Conservation (phyloP, 2,797 vertebrate genomes). For the Syngnathus rostellatus region DNA sequence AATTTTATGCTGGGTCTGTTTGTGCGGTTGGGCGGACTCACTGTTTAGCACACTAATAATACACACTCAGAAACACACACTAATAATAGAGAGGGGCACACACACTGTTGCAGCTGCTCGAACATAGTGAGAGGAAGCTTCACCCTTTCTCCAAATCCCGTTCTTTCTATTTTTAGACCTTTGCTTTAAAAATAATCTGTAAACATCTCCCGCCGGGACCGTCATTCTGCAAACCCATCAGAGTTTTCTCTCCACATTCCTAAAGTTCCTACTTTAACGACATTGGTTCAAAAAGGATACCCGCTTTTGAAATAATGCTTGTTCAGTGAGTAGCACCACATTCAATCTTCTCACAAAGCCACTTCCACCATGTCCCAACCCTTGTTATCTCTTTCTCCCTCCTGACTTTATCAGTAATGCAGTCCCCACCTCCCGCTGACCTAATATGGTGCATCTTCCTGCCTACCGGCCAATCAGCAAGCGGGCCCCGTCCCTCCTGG, state of each 20-base stretch:
- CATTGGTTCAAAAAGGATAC: not conserved
- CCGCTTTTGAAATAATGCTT: not conserved
- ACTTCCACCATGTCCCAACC: slow-evolving; percentile 28
- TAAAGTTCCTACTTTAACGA: not conserved
- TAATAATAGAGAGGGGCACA: not conserved
- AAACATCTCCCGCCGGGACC: slow-evolving; percentile 13
- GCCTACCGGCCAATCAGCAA: slow-evolving; percentile 53
- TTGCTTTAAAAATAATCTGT: slow-evolving; percentile 42
- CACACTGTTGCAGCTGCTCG: not conserved
- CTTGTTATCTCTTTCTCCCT: slow-evolving; percentile 42
- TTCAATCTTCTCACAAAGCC: slow-evolving; percentile 10
- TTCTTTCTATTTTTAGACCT: slow-evolving; percentile 41
- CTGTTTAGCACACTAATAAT: not conserved
- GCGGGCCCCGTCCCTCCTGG: slow-evolving; percentile 30
- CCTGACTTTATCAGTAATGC: slow-evolving; percentile 27
- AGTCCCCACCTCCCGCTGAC: slow-evolving; percentile 40
- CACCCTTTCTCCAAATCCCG: slow-evolving; percentile 32
- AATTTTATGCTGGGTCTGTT: not conserved
- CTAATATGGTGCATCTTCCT: slow-evolving; percentile 62
- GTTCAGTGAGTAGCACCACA: not conserved
- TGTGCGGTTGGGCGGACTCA: not conserved
- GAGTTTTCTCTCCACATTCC: not conserved
- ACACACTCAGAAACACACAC: not conserved
- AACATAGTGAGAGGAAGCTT: slow-evolving; percentile 21
- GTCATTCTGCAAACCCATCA: not conserved